Evolutionary conservation across 2,113 vertebrate genomes (phyloP).

Genomic region (Albula goreensis): DNA sequence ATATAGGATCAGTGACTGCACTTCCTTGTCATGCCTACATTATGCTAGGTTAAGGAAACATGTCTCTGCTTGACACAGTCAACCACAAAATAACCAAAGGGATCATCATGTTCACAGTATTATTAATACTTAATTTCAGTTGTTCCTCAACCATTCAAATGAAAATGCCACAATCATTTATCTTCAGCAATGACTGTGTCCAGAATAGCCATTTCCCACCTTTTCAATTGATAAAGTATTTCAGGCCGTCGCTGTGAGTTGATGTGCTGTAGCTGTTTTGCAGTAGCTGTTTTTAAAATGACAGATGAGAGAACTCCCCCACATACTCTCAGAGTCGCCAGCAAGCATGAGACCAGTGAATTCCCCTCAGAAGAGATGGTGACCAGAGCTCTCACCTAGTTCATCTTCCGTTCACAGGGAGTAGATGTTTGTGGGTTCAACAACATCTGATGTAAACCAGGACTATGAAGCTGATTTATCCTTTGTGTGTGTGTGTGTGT

Average conservation of each 20-base stretch:
- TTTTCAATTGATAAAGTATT: background rate
- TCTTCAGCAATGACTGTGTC: background rate
- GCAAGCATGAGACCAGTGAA: background rate
- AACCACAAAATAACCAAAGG: background rate
- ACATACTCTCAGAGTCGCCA: background rate
- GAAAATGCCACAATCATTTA: background rate
- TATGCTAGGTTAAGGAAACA: background rate
- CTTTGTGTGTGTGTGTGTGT: background rate
- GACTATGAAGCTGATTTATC: background rate
- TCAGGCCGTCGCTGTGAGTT: background rate
- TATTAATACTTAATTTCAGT: background rate
- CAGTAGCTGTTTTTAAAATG: background rate
- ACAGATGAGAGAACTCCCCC: background rate
- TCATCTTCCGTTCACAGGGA: background rate
- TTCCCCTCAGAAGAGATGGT: background rate
- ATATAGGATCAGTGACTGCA: background rate
- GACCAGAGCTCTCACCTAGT: background rate
- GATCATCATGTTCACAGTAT: background rate
- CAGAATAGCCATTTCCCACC: background rate
- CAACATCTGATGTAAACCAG: background rate
- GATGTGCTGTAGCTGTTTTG: background rate
- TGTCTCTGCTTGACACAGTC: too few relatives aligned
- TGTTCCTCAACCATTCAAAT: background rate
- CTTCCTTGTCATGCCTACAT: background rate
- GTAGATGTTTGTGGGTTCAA: background rate